phyloP scores from a whole-genome alignment of 2,113 vertebrate species.

The Origma solitaria region DNA sequence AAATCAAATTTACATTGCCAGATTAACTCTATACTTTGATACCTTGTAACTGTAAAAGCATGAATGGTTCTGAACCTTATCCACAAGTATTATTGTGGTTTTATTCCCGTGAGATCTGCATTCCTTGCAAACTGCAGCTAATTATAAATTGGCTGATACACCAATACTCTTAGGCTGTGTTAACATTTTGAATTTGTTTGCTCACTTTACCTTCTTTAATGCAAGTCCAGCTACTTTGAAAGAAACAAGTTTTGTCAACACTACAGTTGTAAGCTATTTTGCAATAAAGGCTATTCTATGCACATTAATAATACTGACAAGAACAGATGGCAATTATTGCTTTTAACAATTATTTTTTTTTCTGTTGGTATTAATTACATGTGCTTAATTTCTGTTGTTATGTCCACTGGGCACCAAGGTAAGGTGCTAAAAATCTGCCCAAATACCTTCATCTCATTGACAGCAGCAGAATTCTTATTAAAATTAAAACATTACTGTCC shows the following conservation, averaged over 20 bases:
- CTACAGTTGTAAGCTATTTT: constrained; percentile 35
- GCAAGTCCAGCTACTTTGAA: constrained; percentile 22
- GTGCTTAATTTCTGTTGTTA: constrained; percentile 47
- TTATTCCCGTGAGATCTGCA: not conserved
- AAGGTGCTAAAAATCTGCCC: constrained; percentile 22
- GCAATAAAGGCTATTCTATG: constrained; percentile 10
- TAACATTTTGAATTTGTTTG: constrained; percentile 41
- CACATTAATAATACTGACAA: constrained; percentile 59
- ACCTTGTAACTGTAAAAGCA: too few relatives aligned
- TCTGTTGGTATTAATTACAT: constrained; percentile 58
- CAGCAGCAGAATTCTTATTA: not conserved
- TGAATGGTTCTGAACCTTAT: not conserved
- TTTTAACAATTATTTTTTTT: constrained; percentile 53
- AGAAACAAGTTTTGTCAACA: constrained; percentile 23
- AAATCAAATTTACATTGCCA: not conserved
- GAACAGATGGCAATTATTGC: constrained; percentile 61
- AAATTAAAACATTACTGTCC: constrained; percentile 18
- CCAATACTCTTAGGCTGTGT: not conserved
- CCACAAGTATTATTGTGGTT: not conserved
- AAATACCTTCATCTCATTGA: constrained; percentile 20
- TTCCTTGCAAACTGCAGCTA: not conserved
- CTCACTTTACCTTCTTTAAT: not conserved
- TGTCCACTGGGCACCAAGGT: constrained; percentile 3
- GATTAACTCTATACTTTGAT: not conserved
- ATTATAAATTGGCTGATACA: constrained; percentile 35